Conservation (phyloP, 2,888 invertebrate species). For the Himalopsyche anomala region DNA sequence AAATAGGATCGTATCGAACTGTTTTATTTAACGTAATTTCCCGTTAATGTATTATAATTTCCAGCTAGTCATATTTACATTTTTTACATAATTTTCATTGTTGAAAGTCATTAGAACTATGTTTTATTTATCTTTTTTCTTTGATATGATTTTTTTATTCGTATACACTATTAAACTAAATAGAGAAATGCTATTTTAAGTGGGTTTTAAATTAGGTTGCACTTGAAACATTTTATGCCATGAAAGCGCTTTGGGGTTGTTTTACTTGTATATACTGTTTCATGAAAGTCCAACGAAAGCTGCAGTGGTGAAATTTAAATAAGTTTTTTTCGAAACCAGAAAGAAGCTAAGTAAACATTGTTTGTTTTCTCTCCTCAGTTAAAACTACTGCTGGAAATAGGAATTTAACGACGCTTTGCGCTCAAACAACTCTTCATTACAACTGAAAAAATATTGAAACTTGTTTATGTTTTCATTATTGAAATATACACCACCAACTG, state of each 20-base stretch:
- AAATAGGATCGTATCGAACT: too few relatives aligned
- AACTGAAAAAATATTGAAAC: slow-evolving; percentile 14
- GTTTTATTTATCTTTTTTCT: too few relatives aligned
- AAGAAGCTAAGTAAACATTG: slow-evolving; percentile 47
- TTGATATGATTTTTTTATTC: too few relatives aligned
- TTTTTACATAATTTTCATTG: too few relatives aligned
- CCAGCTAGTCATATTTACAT: too few relatives aligned
- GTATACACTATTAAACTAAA: too few relatives aligned
- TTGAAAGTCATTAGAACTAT: too few relatives aligned
- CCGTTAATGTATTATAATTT: too few relatives aligned
- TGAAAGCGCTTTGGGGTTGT: slow-evolving; percentile 11
- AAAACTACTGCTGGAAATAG: slow-evolving; percentile 26
- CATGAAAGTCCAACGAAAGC: slow-evolving; percentile 46
- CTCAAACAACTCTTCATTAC: slow-evolving; percentile 23
- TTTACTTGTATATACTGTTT: slow-evolving; percentile 34
- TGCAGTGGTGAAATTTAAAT: slow-evolving; percentile 48
- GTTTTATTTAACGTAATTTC: too few relatives aligned
- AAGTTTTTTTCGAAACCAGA: slow-evolving; percentile 45
- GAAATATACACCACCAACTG: slow-evolving; percentile 1
- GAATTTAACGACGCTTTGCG: slow-evolving; percentile 36
- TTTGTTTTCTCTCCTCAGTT: slow-evolving; percentile 41
- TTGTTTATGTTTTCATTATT: neutral
- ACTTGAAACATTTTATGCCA: slow-evolving; percentile 12
- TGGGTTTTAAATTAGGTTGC: slow-evolving; percentile 13
- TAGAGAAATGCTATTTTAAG: neutral